These are phyloP conservation scores for Erebia palarica DNA, from an alignment of 2,888 invertebrate genomes.

Conservation along the genomic window DNA sequence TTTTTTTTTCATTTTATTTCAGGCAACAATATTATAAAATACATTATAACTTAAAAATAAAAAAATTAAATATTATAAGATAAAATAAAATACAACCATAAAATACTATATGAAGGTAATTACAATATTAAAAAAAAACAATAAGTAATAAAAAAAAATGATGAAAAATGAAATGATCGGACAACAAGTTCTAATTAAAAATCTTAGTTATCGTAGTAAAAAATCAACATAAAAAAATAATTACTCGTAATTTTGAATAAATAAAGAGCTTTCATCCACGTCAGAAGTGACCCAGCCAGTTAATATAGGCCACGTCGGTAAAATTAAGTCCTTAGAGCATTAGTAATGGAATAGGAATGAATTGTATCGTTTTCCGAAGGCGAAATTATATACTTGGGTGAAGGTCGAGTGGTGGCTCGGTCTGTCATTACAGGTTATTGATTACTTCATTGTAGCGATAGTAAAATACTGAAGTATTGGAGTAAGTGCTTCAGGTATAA, in stretches of 20 bases:
- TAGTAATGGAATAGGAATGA: slow-evolving; percentile 17
- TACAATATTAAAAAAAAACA: too few species aligned
- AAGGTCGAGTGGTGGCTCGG: slow-evolving; percentile 21
- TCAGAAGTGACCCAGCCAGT: slow-evolving; percentile 18
- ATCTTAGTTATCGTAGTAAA: background rate
- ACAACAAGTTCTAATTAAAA: background rate
- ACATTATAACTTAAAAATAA: too few species aligned
- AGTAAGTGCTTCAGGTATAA: background rate
- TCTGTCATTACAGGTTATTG: slow-evolving; percentile 41
- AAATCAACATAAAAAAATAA: background rate
- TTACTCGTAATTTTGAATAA: background rate
- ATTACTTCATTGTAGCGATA: slow-evolving; percentile 24
- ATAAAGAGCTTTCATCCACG: slow-evolving; percentile 8
- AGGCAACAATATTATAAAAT: too few species aligned
- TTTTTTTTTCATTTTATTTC: too few species aligned
- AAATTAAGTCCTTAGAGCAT: slow-evolving; percentile 31
- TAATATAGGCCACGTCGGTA: slow-evolving; percentile 31
- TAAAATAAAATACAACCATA: too few species aligned
- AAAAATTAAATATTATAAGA: too few species aligned
- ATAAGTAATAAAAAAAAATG: too few species aligned
- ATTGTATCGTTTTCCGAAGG: slow-evolving; percentile 31
- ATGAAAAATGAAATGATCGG: too few species aligned
- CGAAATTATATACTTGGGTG: slow-evolving; percentile 31
- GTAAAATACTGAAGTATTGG: background rate
- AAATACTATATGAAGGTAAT: too few species aligned